Conservation (phyloP, 2,113 vertebrate species). For the Polyodon spathula region DNA sequence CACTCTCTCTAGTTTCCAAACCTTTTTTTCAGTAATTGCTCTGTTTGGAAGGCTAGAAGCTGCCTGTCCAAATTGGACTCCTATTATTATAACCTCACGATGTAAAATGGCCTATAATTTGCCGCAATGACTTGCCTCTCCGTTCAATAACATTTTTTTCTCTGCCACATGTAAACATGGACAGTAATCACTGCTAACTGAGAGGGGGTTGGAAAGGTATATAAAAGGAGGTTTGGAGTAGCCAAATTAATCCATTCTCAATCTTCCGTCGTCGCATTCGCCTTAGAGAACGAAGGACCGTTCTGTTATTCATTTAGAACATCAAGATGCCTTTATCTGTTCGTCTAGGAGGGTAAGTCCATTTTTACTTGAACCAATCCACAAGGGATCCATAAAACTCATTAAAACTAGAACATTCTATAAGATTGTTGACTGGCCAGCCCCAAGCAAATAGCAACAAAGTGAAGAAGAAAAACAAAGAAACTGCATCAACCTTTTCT, state of each 20-base stretch:
- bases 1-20: slow-evolving; percentile 18
- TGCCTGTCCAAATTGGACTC: slow-evolving; percentile 52
- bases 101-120: slow-evolving; percentile 73
- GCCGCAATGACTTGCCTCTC: slow-evolving; percentile 52
- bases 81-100: slow-evolving; percentile 68
- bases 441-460: too few relatives aligned
- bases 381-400: too few relatives aligned
- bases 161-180: slow-evolving; percentile 43
- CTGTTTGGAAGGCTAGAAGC: slow-evolving; percentile 53
- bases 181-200: slow-evolving; percentile 39
- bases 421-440: too few relatives aligned
- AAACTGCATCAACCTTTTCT: too few relatives aligned
- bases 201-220: slow-evolving; percentile 33
- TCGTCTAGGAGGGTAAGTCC: too few relatives aligned
- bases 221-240: slow-evolving; percentile 26
- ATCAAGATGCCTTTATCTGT: too few relatives aligned
- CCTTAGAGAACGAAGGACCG: slow-evolving; percentile 6
- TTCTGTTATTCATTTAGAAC: background rate
- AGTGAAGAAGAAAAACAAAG: too few relatives aligned
- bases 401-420: too few relatives aligned
- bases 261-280: slow-evolving; percentile 16
- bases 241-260: slow-evolving; percentile 27
- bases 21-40: slow-evolving; percentile 55
- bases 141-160: slow-evolving; percentile 39
- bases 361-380: too few relatives aligned